These are phyloP conservation scores for Scrobipalpa atriplicella DNA, from an alignment of 2,888 invertebrate genomes.

Conservation along the genomic window DNA sequence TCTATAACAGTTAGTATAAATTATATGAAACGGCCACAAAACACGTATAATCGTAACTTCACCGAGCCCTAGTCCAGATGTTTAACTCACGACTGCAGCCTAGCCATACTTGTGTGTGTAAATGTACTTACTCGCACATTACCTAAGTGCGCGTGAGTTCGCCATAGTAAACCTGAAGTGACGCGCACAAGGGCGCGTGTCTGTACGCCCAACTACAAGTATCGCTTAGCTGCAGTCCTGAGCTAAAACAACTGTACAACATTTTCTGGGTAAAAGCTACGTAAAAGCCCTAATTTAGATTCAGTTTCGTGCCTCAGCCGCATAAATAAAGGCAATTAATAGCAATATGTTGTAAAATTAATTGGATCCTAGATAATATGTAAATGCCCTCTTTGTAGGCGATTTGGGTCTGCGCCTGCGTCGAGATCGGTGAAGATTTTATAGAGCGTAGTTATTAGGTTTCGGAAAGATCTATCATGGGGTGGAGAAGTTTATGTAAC, in stretches of 20 bases:
- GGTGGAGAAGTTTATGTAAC: no score
- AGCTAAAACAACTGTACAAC: background rate
- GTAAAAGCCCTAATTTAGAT: slow-evolving; percentile 35
- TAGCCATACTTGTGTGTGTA: no score
- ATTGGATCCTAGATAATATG: slow-evolving; percentile 70
- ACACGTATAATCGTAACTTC: slow-evolving; percentile 1
- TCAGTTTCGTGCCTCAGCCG: slow-evolving; percentile 46
- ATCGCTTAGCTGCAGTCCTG: background rate
- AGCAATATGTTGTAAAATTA: slow-evolving; percentile 69
- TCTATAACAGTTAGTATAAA: slow-evolving; percentile 27
- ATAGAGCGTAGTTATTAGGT: background rate
- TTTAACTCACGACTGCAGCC: no score
- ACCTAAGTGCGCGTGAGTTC: no score
- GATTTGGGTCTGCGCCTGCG: background rate
- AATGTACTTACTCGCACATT: no score
- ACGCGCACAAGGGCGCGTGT: no score
- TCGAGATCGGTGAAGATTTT: background rate
- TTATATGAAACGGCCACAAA: slow-evolving; percentile 22
- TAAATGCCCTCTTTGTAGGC: slow-evolving; percentile 45
- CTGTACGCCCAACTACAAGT: no score
- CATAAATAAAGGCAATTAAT: slow-evolving; percentile 61
- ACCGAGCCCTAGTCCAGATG: background rate
- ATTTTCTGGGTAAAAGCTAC: background rate
- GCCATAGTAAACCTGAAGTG: no score
- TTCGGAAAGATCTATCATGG: background rate